Evolutionary conservation across 2,888 invertebrate genomes (phyloP).

Genomic region (Agriopis leucophaearia): DNA sequence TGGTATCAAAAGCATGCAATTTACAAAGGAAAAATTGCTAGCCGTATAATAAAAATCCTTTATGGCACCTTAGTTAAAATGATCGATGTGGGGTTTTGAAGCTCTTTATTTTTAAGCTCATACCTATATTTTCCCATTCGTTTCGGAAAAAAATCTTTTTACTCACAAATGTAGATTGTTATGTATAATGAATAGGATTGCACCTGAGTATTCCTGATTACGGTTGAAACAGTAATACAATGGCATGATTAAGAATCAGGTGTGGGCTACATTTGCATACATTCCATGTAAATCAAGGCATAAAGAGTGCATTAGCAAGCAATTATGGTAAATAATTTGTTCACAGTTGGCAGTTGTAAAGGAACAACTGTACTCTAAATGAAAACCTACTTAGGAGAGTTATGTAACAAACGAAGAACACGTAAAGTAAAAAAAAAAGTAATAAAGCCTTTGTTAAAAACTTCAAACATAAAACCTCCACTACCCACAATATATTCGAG

Average conservation of each 20-base stretch:
- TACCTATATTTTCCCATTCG: too few species aligned
- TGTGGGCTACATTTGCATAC: conserved; percentile 38
- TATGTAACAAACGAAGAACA: too few species aligned
- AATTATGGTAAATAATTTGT: not conserved
- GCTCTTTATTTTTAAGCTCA: too few species aligned
- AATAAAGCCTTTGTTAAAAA: not conserved
- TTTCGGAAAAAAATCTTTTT: too few species aligned
- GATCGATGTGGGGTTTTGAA: too few species aligned
- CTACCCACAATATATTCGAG: not conserved
- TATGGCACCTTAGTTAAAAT: too few species aligned
- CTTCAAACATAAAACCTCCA: not conserved
- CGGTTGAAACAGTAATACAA: conserved; percentile 13
- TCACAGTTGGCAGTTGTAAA: not conserved
- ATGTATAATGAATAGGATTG: not conserved
- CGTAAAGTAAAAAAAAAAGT: not conserved
- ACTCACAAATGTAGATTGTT: too few species aligned
- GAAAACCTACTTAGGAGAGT: not conserved
- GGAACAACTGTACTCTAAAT: not conserved
- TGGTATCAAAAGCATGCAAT: conserved; percentile 30
- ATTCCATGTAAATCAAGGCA: conserved; percentile 30
- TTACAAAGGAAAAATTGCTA: conserved; percentile 13
- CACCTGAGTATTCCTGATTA: conserved; percentile 27
- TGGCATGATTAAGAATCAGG: conserved; percentile 31
- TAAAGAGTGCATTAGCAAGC: not conserved
- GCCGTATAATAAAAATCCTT: not conserved